These are phyloP conservation scores for Hippopotamyrus pictus DNA, from an alignment of 2,797 vertebrate genomes.

Conservation along the genomic window DNA sequence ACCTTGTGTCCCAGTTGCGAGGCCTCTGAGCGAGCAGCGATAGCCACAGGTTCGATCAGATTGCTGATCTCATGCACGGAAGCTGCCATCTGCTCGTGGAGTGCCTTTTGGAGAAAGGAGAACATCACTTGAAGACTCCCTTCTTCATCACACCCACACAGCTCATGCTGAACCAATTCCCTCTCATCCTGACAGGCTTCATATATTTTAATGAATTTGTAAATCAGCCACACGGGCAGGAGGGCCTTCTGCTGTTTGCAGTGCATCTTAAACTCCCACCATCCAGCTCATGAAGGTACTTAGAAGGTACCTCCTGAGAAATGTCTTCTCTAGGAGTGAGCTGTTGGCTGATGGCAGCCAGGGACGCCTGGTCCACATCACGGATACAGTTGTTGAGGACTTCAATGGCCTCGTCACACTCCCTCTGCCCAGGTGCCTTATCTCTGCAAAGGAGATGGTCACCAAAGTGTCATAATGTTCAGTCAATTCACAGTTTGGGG, in stretches of 20 bases:
- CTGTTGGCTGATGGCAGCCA: conserved; percentile 92
- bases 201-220: background rate
- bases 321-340: conserved; percentile 87
- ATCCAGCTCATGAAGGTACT: background rate
- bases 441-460: conserved; percentile 64
- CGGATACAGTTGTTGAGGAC: conserved; percentile 84
- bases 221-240: background rate
- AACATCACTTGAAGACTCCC: background rate
- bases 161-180: background rate
- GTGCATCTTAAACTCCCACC: background rate
- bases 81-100: conserved; percentile 93
- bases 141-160: background rate
- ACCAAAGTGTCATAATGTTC: background rate
- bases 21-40: conserved; percentile 82
- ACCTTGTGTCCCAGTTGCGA: conserved; percentile 97
- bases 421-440: conserved; percentile 92
- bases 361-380: conserved; percentile 91
- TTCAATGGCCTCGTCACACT: conserved; percentile 90
- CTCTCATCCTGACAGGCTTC: background rate
- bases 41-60: conserved; percentile 85
- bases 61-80: conserved; percentile 95
- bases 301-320: conserved; percentile 79
- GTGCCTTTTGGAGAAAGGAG: conserved; percentile 58
- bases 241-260: background rate
- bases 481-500: background rate